Conservation (phyloP, 2,113 vertebrate species). For the Vidua macroura region DNA sequence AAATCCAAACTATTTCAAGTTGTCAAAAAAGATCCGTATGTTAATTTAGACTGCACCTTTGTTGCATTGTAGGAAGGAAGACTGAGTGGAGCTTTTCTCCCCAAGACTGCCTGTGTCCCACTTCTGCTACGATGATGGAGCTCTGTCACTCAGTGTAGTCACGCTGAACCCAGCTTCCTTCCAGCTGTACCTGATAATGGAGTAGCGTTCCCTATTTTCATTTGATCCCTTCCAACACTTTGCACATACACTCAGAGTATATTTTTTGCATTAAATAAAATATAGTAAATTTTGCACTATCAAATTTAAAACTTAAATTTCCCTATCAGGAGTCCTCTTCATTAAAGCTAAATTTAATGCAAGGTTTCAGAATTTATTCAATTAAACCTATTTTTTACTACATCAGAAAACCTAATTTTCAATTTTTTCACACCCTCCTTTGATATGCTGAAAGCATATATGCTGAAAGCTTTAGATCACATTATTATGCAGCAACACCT, state of each 20-base stretch:
- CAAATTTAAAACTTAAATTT: neutral
- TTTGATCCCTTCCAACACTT: neutral
- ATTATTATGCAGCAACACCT: neutral
- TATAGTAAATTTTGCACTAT: neutral
- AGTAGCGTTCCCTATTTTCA: neutral
- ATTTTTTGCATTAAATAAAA: neutral
- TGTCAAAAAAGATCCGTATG: neutral
- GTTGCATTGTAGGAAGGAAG: neutral
- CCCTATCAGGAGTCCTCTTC: neutral
- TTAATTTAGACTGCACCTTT: neutral
- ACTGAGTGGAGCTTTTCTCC: neutral
- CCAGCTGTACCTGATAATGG: neutral
- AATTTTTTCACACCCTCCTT: neutral
- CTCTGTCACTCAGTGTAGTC: rapidly evolving
- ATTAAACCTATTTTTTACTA: neutral
- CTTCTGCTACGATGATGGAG: neutral
- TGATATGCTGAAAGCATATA: neutral
- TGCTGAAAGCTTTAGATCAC: neutral
- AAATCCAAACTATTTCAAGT: neutral
- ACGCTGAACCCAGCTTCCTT: neutral
- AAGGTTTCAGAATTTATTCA: neutral
- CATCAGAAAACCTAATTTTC: neutral
- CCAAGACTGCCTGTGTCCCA: neutral
- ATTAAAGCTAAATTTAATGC: neutral
- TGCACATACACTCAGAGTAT: neutral